These are phyloP conservation scores for Enteromius viviparus DNA, from an alignment of 2,797 vertebrate genomes.

Conservation along the genomic window DNA sequence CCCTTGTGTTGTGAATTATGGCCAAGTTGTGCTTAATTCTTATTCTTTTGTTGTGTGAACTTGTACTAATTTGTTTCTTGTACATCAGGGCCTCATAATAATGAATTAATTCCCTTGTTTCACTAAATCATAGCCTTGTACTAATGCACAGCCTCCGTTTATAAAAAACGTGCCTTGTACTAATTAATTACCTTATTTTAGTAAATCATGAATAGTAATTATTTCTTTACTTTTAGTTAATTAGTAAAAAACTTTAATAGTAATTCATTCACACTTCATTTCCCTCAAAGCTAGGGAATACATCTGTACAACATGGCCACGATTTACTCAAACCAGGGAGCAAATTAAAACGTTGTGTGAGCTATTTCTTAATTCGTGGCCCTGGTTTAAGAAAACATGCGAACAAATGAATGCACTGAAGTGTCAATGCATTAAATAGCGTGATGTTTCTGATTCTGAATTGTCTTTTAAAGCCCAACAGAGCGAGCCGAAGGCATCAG, in stretches of 20 bases:
- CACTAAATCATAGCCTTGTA: not conserved
- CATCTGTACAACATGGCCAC: not conserved
- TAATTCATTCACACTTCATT: not conserved
- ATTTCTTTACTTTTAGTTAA: not conserved
- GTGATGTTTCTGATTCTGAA: not conserved
- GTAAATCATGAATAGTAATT: no score
- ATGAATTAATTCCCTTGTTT: no score
- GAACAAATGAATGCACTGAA: not conserved
- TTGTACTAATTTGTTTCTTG: no score
- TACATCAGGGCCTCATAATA: no score
- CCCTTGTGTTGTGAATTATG: no score
- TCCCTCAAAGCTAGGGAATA: not conserved
- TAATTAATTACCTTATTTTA: not conserved
- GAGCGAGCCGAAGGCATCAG: not conserved
- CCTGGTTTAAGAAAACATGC: not conserved
- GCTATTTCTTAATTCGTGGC: not conserved
- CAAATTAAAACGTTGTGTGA: not conserved
- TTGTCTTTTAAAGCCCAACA: not conserved
- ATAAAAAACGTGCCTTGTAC: not conserved
- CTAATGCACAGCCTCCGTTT: not conserved
- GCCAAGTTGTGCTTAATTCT: not conserved
- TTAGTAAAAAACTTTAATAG: no score
- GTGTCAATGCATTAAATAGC: not conserved
- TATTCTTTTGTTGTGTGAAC: not conserved
- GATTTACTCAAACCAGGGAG: not conserved